These are phyloP conservation scores for Leptonema lineaticorne DNA, from an alignment of 1,140 invertebrate genomes.

Conservation along the genomic window DNA sequence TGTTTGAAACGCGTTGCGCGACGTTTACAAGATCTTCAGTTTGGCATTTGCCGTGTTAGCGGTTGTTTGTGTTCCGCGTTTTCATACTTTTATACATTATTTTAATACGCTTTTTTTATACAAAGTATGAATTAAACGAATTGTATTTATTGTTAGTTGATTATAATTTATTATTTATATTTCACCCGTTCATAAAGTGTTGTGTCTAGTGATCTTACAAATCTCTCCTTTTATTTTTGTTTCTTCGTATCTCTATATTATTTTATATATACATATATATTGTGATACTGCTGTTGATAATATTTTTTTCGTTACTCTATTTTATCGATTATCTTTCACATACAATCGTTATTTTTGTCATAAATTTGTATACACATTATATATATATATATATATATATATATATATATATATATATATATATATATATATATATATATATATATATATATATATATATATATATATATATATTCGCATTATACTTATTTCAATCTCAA, in stretches of 20 bases:
- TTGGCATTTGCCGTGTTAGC: conserved; percentile 18
- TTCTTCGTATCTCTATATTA: background rate
- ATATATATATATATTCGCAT: no score
- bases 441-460: no score
- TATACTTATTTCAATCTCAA: no score
- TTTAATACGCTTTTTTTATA: no score
- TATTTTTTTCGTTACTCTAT: background rate
- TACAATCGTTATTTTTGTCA: no score
- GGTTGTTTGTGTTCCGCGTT: background rate
- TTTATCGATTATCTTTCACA: no score
- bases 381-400: no score
- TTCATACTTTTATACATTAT: background rate
- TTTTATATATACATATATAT: background rate
- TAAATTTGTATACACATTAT: no score
- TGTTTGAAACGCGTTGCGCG: background rate
- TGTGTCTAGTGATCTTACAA: background rate
- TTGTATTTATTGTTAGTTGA: no score
- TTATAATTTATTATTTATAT: no score
- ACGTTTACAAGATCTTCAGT: conserved; percentile 3
- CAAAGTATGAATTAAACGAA: conserved; percentile 10
- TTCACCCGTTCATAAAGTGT: background rate
- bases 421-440: no score
- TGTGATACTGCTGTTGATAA: background rate
- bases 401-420: no score
- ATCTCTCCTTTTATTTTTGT: background rate